Conservation (phyloP, 2,113 vertebrate genomes). For the Actenoides hombroni region DNA sequence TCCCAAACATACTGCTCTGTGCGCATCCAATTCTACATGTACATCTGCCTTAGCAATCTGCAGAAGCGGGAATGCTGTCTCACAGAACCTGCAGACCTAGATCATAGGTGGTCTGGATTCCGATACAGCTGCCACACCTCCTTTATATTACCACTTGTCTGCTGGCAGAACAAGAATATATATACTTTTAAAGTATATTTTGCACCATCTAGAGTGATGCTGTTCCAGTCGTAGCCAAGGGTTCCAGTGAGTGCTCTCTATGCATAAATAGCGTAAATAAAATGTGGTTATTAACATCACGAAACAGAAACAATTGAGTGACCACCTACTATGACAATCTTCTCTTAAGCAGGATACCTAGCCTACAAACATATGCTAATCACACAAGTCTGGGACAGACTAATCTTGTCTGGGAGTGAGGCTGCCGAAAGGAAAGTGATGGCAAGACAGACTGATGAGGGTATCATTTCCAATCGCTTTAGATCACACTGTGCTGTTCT, state of each 20-base stretch:
- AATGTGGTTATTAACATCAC: background rate
- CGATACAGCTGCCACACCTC: background rate
- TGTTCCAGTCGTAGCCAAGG: background rate
- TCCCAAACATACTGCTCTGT: background rate
- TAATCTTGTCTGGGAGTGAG: background rate
- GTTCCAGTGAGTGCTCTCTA: background rate
- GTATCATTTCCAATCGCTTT: background rate
- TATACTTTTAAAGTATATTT: background rate
- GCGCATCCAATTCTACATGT: background rate
- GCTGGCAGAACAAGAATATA: background rate
- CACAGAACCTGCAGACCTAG: background rate
- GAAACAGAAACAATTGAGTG: background rate
- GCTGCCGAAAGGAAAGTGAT: background rate
- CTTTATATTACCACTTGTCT: background rate
- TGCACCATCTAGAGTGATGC: background rate
- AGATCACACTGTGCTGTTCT: fast-evolving
- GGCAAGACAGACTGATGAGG: background rate
- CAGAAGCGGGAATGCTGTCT: background rate
- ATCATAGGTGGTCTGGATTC: background rate
- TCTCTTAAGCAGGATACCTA: background rate
- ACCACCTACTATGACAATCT: background rate
- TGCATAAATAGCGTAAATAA: background rate
- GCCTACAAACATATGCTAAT: background rate
- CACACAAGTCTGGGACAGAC: background rate
- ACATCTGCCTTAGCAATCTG: background rate